Base-by-base conservation (phyloP, 2,113 vertebrate species). In the Seriola quinqueradiata region DNA sequence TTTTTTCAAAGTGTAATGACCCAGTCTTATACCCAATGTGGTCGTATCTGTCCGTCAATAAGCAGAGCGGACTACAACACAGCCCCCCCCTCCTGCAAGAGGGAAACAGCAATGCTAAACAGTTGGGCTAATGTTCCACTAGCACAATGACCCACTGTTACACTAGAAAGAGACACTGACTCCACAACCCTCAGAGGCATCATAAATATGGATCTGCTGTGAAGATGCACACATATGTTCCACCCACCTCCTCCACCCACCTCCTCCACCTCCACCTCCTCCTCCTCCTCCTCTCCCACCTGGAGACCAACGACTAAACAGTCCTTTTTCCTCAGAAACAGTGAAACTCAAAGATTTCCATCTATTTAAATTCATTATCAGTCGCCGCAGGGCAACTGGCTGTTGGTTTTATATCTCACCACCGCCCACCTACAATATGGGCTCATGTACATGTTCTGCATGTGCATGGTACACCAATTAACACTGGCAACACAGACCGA, bases 391-490 rank as follows among this genome's bases (percentile, higher is more conserved):
- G 85, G 72, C 74, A 77, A 83, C 76, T 74, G 79, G 83, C 89
- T 88, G 85, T 67, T 38, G 48, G 72, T 83, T 86, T 81, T 54
- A 70, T 59, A 79, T 77, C 81, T 88, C 88, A 71, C 80, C 70
- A 71, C 87, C 92, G 64, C 92, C 93, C 86, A 94, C 93, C 85
- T 67, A 89, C 89, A 93, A 84, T 89, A 93, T 92, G 92, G 83
- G 55, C 85, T 67, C 23, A 0, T 79, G 71, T 52, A 58, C 67
- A 32, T 71, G 75, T 57, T 76, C 67, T 55, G 84, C 67, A 61
- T 82, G 75, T 79, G 77, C 67, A 80, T 11, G 46, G 46, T 68
- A 40, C 76, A 69, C 74, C 74, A 78, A 90, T 93, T 87, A 92
- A 81, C 73, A 82, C 55, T 77, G 75, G 78, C 73, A 84, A 65